Base-by-base conservation (phyloP, 2,113 vertebrate genomes). In the Climacteris rufus region DNA sequence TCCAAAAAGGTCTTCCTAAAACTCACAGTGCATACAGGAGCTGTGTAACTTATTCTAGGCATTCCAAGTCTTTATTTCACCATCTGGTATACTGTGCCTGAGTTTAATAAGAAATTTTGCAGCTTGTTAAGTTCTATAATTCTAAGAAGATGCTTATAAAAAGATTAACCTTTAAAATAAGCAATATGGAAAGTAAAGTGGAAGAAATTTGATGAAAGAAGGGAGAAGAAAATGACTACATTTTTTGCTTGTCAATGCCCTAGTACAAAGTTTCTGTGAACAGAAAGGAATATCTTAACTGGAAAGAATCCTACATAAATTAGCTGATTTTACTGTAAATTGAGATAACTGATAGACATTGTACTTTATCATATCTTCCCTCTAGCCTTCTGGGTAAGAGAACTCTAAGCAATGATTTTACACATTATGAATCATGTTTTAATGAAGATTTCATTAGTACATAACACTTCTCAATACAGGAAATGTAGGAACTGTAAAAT, bases 121-220 rank as follows among this genome's bases (percentile, higher is more conserved):
- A 90, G 71, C 66, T 83, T 90, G 50, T 66, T 83, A 90, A 86
- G 6, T 65, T 45, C n/a, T 53, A 31, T 65, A 94, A 53, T 90
- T 82, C 63, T 45, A 78, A 85, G 42, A 64, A 69, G 44, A 60
- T 63, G 8, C 49, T 91, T 96, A 93, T 76, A 91, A 93, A 95
- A 94, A 85, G 69, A 79, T 66, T 95, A 96, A 93, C 70, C 65
- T 95, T 96, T 93, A 95, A 91, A 96, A 83, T 45, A 85, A 72
- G 50, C 15, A 86, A 69, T 82, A 71, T 47, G 50, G 63, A 88
- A 89, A 92, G 11, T 25, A 68, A 83, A 83, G 82, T 45, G 31
- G 20, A 9, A 93, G 63, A 88, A 92, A 80, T 65, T 53, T 80
- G 25, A 61, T 28, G 42, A 88, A 92, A 20, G 37, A 92, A 79